Base-by-base conservation (phyloP, 23 tunicate species). In the Botrylloides violaceus region DNA sequence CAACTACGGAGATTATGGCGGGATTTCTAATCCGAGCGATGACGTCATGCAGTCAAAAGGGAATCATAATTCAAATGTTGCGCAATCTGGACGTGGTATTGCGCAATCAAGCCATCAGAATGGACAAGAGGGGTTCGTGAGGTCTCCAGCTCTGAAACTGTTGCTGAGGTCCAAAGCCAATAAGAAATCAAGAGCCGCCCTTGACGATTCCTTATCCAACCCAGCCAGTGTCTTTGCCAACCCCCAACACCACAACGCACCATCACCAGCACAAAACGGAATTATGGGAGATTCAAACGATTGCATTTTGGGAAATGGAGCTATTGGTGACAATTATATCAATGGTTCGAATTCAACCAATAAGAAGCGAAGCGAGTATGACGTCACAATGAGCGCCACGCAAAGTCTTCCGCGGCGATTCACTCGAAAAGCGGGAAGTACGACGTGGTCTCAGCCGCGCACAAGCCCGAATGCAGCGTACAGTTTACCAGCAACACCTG, bases 141-240 rank as follows among this genome's bases (percentile, higher is more conserved):
- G 95, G 26, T 87, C 95, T 7, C 95, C 95, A 20, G 79, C 95
- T 23, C 57, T 87, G 4, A 84, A 87, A 58, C 80, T 76, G 21
- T 55, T 87, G 43, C 75, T 85, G 9, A 70, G 94, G 18, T 32
- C 83, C 31, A 84, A 73, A 53, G 3, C 80, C 12, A 79, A 84
- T 35, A 66, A 80, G 49, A 68, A 68, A 68, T 39, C 27, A 1
- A 35, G 37, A 22, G 22, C 74, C 21, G 26, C 22, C 29, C 1
- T 68, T 5, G 21, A 43, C 37, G 74, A 35, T 1, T 37, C 74
- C 58, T 23, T 30, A 1, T 26, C 24, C 4, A 38, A 28, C n/a
- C 4, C 74, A 0, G 31, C 21, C 15, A 25, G 15, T 25, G 1
- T 1, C 21, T 18, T 20, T 15, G 18, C 49, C 27, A 68, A 39